Percentiles rank a stretch among this genome's conserved stretches.
Conservation (phyloP, 2,113 vertebrate species). For the Heterotis niloticus region DNA sequence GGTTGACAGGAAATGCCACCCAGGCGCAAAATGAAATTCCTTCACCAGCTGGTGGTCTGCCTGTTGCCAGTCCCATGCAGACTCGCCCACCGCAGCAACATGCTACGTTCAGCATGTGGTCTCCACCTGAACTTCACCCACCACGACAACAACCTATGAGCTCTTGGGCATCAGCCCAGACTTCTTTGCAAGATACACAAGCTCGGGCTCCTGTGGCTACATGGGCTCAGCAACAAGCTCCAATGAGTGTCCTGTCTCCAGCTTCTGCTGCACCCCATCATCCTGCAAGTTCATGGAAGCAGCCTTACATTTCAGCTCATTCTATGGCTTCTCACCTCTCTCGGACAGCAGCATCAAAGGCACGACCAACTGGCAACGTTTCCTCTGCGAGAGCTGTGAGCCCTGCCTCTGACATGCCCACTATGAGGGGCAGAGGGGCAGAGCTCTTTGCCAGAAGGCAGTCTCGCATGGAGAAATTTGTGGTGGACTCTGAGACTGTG, state of each 20-base stretch:
- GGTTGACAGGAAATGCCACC: conserved; percentile 62
- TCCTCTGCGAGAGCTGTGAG: conserved; percentile 46
- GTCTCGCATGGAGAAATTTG: conserved; percentile 90
- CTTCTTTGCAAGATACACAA: conserved; percentile 45
- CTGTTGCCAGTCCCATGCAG: conserved; percentile 52
- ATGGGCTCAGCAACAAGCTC: conserved; percentile 49
- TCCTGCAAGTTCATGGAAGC: conserved; percentile 58
- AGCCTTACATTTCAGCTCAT: conserved; percentile 58
- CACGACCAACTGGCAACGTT: conserved; percentile 43
- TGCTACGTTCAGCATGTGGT: conserved; percentile 45
- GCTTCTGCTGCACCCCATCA: conserved; percentile 36
- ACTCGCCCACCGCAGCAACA: conserved; percentile 52
- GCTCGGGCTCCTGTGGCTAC: conserved; percentile 46
- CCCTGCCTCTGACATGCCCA: conserved; percentile 63
- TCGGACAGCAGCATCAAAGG: conserved; percentile 61
- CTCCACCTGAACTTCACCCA: conserved; percentile 44
- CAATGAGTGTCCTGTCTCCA: conserved; percentile 57
- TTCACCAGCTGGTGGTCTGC: conserved; percentile 43
- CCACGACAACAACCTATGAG: conserved; percentile 46
- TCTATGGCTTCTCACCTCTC: conserved; percentile 67
- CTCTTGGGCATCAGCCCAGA: conserved; percentile 46
- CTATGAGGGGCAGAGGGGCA: conserved; percentile 81
- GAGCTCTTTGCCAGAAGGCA: conserved; percentile 87
- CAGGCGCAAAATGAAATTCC: conserved; percentile 62
- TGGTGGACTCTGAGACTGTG: conserved; percentile 83